These are phyloP conservation scores for Calliopsis andreniformis DNA, from an alignment of 1,140 invertebrate genomes.

Conservation along the genomic window DNA sequence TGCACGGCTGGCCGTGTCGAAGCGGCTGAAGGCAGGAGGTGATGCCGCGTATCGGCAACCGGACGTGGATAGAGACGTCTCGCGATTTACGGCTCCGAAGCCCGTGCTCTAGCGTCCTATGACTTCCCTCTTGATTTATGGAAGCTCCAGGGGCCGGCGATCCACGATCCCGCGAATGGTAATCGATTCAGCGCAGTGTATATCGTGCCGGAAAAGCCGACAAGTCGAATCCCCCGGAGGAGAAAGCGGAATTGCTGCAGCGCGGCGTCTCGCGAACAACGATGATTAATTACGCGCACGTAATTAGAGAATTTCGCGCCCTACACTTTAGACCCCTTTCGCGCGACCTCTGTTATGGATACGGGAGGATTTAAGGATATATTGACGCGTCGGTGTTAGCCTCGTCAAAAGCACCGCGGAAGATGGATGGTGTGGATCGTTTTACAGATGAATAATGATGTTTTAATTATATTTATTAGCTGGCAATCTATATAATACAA, in stretches of 20 bases:
- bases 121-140: constrained; percentile 61
- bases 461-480: constrained; percentile 6
- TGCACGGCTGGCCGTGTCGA: not conserved
- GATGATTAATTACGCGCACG: constrained; percentile 51
- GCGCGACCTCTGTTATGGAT: not conserved
- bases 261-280: not conserved
- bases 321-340: not conserved
- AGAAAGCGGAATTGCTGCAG: constrained; percentile 28
- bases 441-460: not conserved
- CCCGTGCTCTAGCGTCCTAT: constrained; percentile 33
- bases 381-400: not conserved
- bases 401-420: no score
- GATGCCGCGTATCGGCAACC: constrained; percentile 34
- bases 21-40: not conserved
- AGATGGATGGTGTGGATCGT: not conserved
- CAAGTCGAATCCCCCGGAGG: constrained; percentile 22
- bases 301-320: constrained; percentile 23
- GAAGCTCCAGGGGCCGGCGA: constrained; percentile 29
- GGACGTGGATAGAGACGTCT: constrained; percentile 55
- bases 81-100: constrained; percentile 56
- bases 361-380: not conserved
- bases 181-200: constrained; percentile 59
- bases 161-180: constrained; percentile 42
- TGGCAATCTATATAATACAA: no score
- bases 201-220: constrained; percentile 59